These are phyloP conservation scores for Metridium senile DNA, from an alignment of 92 coral and sea anemone species.

Conservation along the genomic window DNA sequence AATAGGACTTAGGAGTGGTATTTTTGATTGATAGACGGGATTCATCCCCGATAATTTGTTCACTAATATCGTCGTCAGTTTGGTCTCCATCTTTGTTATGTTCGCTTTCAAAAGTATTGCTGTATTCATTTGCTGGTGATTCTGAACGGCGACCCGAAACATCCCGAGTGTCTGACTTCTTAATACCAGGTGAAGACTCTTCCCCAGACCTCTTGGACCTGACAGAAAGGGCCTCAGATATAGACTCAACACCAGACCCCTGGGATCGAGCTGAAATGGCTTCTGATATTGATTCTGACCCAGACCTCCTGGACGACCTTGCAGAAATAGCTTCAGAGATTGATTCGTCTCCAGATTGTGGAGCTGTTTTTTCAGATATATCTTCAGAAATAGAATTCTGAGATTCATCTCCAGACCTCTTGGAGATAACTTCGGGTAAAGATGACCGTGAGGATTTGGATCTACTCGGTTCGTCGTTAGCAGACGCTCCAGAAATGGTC, in stretches of 20 bases:
- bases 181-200: neutral
- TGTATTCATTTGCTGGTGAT: slow-evolving; percentile 41
- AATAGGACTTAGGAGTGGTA: slow-evolving; percentile 24
- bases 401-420: slow-evolving; percentile 11
- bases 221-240: neutral
- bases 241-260: neutral
- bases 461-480: slow-evolving; percentile 3
- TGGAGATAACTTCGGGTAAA: neutral
- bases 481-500: slow-evolving; percentile 43
- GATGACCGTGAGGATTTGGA: slow-evolving; percentile 14
- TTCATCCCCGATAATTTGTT: slow-evolving; percentile 53
- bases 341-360: neutral
- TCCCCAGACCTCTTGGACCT: neutral
- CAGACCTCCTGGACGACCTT: slow-evolving; percentile 2
- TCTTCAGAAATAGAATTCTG: neutral
- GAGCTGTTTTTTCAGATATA: neutral
- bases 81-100: slow-evolving; percentile 30
- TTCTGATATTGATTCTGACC: slow-evolving; percentile 4
- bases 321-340: slow-evolving; percentile 9
- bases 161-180: slow-evolving; percentile 1
- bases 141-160: slow-evolving; percentile 5
- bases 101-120: slow-evolving; percentile 77
- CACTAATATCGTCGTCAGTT: slow-evolving; percentile 75
- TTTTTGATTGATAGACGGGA: neutral
- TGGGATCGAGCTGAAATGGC: neutral